phyloP scores from a whole-genome alignment of 2,797 vertebrate species.

The Epinephelus malabaricus region DNA sequence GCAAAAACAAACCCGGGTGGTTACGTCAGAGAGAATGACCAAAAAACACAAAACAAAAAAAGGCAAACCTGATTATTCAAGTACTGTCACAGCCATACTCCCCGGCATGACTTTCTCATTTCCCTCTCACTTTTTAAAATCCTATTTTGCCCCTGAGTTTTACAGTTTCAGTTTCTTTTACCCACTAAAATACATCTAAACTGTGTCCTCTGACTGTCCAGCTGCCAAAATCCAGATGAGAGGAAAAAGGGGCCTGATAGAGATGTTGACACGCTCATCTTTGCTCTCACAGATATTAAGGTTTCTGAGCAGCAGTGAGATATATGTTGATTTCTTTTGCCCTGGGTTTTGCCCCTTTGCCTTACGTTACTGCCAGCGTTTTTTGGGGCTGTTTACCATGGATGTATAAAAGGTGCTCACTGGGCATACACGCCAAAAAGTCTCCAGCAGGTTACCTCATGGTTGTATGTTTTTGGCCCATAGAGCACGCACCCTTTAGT shows the following conservation, averaged over 20 bases:
- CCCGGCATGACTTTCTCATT: not conserved
- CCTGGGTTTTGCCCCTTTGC: not conserved
- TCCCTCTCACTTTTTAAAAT: no score
- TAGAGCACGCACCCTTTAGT: no score
- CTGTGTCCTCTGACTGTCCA: not conserved
- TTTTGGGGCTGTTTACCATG: not conserved
- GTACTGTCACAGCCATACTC: not conserved
- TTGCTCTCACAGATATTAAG: not conserved
- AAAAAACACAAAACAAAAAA: not conserved
- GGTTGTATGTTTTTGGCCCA: not conserved
- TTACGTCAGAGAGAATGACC: not conserved
- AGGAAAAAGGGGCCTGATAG: not conserved
- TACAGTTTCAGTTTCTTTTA: not conserved
- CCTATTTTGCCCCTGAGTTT: no score
- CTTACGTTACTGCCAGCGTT: not conserved
- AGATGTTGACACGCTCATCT: not conserved
- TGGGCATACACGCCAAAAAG: not conserved
- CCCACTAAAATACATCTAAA: not conserved
- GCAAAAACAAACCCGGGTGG: conserved; percentile 8
- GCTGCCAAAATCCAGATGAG: conserved; percentile 2
- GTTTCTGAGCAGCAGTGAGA: no score
- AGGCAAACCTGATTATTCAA: not conserved
- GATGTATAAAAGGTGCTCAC: not conserved
- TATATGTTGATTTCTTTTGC: not conserved
- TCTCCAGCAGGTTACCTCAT: not conserved